These are phyloP conservation scores for Notospermus geniculatus DNA, from an alignment of 1,140 invertebrate genomes.

Conservation along the genomic window DNA sequence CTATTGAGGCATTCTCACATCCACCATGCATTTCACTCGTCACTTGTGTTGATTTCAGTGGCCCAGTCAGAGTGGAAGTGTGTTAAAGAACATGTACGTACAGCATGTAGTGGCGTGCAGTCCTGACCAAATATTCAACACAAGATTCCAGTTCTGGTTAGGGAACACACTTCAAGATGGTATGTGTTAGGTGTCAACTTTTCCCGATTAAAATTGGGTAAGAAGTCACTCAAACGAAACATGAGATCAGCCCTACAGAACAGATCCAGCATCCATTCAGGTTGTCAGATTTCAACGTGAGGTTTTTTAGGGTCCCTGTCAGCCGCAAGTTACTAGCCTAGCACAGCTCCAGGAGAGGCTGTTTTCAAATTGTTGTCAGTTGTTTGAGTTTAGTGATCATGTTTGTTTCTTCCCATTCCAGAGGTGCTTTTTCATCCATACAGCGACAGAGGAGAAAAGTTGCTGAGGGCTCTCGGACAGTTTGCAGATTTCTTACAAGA, in stretches of 20 bases:
- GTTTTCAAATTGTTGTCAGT: too few relatives aligned
- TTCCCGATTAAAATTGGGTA: neutral
- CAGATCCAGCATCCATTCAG: too few relatives aligned
- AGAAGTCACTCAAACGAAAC: too few relatives aligned
- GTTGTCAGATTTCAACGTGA: too few relatives aligned
- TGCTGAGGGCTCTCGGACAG: neutral
- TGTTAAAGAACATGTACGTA: conserved; percentile 9
- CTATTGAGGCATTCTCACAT: too few relatives aligned
- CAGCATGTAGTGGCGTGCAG: conserved; percentile 9
- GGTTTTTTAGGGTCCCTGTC: too few relatives aligned
- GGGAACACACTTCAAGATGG: conserved; percentile 10
- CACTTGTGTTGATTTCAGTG: conserved; percentile 1
- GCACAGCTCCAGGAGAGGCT: too few relatives aligned
- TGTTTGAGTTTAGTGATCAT: too few relatives aligned
- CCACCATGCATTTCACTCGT: neutral
- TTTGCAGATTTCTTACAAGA: conserved; percentile 9
- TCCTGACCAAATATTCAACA: conserved; percentile 4
- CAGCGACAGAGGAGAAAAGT: neutral
- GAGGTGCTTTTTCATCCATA: neutral
- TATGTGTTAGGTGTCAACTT: neutral
- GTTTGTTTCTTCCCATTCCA: too few relatives aligned
- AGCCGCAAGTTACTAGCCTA: too few relatives aligned
- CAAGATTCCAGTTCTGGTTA: conserved; percentile 15
- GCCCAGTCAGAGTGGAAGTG: conserved; percentile 14
- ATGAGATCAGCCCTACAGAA: too few relatives aligned